These are phyloP conservation scores for Mythimna pallens DNA, from an alignment of 2,888 invertebrate species.

Conservation along the genomic window DNA sequence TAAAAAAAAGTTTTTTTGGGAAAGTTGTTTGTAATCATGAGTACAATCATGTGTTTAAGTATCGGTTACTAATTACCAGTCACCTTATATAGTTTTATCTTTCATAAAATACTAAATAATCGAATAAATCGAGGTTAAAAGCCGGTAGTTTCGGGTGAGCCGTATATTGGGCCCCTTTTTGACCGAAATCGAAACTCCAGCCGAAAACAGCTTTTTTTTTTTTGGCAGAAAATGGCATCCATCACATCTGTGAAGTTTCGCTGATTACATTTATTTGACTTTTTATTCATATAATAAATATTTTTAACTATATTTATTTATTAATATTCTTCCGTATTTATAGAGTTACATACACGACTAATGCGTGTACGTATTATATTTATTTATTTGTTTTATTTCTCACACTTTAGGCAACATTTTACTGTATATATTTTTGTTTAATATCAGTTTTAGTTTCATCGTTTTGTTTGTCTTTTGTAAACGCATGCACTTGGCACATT, in stretches of 20 bases:
- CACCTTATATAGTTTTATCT: too few relatives aligned
- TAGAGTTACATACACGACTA: conserved; percentile 72
- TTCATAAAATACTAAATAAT: too few relatives aligned
- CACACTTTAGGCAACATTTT: conserved; percentile 37
- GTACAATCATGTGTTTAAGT: too few relatives aligned
- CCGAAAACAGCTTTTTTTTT: too few relatives aligned
- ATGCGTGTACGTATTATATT: conserved; percentile 70
- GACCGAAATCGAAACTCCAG: too few relatives aligned
- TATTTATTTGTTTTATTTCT: conserved; percentile 43
- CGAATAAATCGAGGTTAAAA: too few relatives aligned
- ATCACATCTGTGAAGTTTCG: not conserved
- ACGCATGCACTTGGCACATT: conserved; percentile 78
- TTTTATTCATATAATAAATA: conserved; percentile 11
- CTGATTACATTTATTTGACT: not conserved
- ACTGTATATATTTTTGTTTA: conserved; percentile 38
- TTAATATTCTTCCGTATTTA: conserved; percentile 67
- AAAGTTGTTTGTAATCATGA: too few relatives aligned
- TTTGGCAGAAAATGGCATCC: too few relatives aligned
- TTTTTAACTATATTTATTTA: conserved; percentile 47
- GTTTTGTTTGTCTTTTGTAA: conserved; percentile 37
- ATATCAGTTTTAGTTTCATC: conserved; percentile 52
- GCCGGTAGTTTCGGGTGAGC: too few relatives aligned
- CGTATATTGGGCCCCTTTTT: too few relatives aligned
- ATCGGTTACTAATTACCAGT: too few relatives aligned
- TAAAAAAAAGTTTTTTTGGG: too few relatives aligned